These are phyloP conservation scores for Anagyrus pseudococci DNA, from an alignment of 2,888 invertebrate species.

Conservation along the genomic window DNA sequence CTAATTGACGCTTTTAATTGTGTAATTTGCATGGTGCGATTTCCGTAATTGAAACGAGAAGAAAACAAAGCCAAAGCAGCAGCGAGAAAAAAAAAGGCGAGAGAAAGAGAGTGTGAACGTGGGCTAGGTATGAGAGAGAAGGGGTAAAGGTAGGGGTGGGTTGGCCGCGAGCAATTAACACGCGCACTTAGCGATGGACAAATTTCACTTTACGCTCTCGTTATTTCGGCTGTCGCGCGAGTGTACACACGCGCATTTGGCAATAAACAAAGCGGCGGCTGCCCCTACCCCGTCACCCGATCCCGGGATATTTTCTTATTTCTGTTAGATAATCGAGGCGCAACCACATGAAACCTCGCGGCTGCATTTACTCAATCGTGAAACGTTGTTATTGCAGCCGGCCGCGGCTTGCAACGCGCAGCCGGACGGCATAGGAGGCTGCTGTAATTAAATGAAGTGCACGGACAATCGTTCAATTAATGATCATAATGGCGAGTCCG, in stretches of 20 bases:
- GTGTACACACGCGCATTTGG: constrained; percentile 9
- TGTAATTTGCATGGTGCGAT: constrained; percentile 5
- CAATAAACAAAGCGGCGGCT: constrained; percentile 12
- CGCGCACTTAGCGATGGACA: constrained; percentile 25
- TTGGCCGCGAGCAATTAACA: constrained; percentile 25
- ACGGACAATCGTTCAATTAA: constrained; percentile 39
- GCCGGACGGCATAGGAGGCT: no score
- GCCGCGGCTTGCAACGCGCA: no score
- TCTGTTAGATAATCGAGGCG: constrained; percentile 35
- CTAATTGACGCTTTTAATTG: constrained; percentile 20
- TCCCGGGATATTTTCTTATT: constrained; percentile 38
- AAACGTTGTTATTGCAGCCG: constrained; percentile 32
- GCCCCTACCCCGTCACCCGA: no score
- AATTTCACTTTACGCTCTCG: constrained; percentile 35
- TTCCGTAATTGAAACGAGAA: constrained; percentile 10
- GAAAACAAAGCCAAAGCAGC: background rate
- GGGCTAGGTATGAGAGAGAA: background rate
- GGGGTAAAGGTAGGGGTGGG: no score
- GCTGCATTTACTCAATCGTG: constrained; percentile 36
- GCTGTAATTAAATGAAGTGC: constrained; percentile 37
- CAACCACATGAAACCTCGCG: constrained; percentile 29
- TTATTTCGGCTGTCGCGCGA: constrained; percentile 5
- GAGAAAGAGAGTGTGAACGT: background rate
- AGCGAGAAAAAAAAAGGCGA: background rate
- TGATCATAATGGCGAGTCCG: constrained; percentile 38